Conservation (phyloP, 2,888 invertebrate genomes). For the Apeira syringaria region DNA sequence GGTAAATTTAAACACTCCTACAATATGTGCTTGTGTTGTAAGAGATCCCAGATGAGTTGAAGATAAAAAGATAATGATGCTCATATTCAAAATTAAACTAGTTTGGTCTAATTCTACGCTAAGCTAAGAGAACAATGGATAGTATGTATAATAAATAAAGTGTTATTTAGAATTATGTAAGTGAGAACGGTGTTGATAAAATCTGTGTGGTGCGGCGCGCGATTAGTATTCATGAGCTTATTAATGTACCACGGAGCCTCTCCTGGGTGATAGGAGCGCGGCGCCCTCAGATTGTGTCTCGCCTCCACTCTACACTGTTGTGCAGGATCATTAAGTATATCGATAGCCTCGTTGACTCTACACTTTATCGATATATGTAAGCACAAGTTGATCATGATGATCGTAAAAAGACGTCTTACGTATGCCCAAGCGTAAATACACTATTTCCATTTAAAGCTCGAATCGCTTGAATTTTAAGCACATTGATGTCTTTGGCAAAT, state of each 20-base stretch:
- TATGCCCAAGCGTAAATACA: too few species aligned
- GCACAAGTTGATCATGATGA: too few species aligned
- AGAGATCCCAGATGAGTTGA: too few species aligned
- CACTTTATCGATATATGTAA: slow-evolving; percentile 1
- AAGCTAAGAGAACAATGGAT: slow-evolving; percentile 9
- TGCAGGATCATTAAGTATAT: slow-evolving; percentile 21
- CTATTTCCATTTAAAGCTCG: too few species aligned
- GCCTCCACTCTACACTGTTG: slow-evolving; percentile 36
- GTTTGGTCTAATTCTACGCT: too few species aligned
- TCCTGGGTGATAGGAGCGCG: slow-evolving; percentile 34
- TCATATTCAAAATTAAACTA: too few species aligned
- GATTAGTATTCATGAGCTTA: slow-evolving; percentile 75
- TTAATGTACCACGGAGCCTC: slow-evolving; percentile 60
- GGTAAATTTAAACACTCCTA: too few species aligned
- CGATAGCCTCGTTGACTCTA: slow-evolving; percentile 7
- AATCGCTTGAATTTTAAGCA: too few species aligned
- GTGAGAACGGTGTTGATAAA: slow-evolving; percentile 35
- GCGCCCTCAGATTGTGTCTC: slow-evolving; percentile 52
- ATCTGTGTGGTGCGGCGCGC: slow-evolving; percentile 37
- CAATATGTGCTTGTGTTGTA: too few species aligned
- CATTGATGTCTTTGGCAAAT: too few species aligned
- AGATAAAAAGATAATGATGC: too few species aligned
- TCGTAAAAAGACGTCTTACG: too few species aligned
- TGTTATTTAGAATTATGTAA: slow-evolving; percentile 23
- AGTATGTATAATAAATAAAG: neutral